Conservation (phyloP, 2,113 vertebrate genomes). For the Aphelocoma coerulescens region DNA sequence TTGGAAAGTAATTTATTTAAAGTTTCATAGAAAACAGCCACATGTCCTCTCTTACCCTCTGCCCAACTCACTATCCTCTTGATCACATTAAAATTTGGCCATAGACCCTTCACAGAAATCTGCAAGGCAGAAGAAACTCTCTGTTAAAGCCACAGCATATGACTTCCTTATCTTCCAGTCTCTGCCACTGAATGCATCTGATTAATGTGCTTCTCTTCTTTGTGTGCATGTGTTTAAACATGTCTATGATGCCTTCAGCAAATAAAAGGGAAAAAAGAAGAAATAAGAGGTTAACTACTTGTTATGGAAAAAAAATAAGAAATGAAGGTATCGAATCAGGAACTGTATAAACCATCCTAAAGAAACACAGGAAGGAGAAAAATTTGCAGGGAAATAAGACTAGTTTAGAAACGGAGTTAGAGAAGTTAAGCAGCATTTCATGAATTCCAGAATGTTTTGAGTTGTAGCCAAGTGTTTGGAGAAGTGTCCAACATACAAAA, state of each 20-base stretch:
- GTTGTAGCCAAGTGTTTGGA: background rate
- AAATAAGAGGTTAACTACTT: background rate
- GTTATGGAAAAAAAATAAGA: background rate
- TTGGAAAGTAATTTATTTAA: background rate
- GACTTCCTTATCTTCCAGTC: background rate
- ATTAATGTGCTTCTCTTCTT: background rate
- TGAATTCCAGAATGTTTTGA: background rate
- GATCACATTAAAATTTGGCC: background rate
- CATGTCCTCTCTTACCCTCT: background rate
- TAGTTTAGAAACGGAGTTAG: background rate
- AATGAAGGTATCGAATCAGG: background rate
- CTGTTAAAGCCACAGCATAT: background rate
- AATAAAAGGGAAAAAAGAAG: background rate
- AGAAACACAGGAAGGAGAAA: background rate
- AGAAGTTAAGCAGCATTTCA: background rate
- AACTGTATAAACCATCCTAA: background rate
- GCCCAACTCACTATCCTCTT: background rate
- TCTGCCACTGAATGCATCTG: background rate
- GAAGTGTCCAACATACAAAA: background rate
- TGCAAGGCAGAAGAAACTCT: background rate
- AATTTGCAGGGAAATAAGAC: background rate
- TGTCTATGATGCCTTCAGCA: background rate
- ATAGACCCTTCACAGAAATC: background rate
- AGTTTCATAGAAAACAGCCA: background rate
- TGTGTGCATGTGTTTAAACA: background rate